Conservation (phyloP, 2,113 vertebrate genomes). For the Raja brachyura region DNA sequence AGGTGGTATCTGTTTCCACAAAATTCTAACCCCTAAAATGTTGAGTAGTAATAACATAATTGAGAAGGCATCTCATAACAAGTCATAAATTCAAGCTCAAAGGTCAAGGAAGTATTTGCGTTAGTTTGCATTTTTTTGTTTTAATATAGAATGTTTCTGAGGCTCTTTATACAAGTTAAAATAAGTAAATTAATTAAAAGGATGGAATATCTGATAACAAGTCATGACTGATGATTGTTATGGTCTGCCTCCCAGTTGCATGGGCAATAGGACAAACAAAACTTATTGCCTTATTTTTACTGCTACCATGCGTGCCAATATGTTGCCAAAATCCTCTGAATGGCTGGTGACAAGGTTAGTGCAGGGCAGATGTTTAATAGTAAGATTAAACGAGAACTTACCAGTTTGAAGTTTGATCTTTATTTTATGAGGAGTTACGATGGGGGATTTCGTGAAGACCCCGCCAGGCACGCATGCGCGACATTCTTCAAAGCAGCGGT, state of each 20-base stretch:
- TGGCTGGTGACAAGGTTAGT: neutral
- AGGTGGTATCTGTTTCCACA: neutral
- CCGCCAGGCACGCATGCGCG: too few relatives aligned
- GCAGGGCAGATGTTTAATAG: neutral
- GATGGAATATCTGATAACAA: neutral
- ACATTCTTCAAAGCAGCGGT: too few relatives aligned
- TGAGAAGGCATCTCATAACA: neutral
- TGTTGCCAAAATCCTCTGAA: neutral
- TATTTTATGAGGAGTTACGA: too few relatives aligned
- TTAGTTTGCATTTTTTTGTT: neutral
- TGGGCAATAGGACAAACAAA: neutral
- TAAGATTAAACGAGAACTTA: too few relatives aligned
- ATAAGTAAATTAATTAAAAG: neutral
- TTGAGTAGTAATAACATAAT: neutral
- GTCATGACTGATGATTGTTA: neutral
- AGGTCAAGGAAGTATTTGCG: neutral
- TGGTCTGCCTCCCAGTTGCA: neutral
- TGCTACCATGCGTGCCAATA: neutral
- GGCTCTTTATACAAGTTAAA: neutral
- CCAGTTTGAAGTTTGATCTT: too few relatives aligned
- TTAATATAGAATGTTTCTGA: neutral
- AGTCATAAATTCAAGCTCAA: neutral
- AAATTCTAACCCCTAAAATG: neutral
- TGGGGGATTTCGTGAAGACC: too few relatives aligned
- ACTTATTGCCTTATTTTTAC: neutral